Conservation (phyloP, 2,888 invertebrate species). For the Oligia fasciuncula region DNA sequence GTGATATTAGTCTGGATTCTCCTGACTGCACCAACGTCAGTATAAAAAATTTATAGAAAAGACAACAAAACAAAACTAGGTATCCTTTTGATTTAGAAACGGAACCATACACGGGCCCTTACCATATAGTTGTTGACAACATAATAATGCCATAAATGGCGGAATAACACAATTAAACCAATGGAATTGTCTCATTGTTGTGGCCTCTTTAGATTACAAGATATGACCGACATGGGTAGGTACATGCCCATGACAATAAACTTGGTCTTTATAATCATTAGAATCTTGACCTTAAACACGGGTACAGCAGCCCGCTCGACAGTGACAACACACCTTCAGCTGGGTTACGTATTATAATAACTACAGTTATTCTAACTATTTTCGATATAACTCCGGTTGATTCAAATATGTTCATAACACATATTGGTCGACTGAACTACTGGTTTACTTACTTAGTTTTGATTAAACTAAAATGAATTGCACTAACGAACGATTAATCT, state of each 20-base stretch:
- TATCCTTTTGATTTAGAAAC: background rate
- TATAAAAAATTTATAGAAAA: background rate
- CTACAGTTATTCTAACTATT: too few relatives aligned
- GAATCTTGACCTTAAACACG: constrained; percentile 20
- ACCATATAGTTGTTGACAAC: background rate
- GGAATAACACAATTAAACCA: constrained; percentile 24
- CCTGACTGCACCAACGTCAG: too few relatives aligned
- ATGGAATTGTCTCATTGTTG: constrained; percentile 26
- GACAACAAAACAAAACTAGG: background rate
- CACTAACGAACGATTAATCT: too few relatives aligned
- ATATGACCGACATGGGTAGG: constrained; percentile 12
- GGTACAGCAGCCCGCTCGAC: background rate
- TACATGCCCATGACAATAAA: constrained; percentile 28
- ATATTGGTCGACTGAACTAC: too few relatives aligned
- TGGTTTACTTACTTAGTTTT: too few relatives aligned
- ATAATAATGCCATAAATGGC: background rate
- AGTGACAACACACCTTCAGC: background rate
- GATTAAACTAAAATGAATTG: too few relatives aligned
- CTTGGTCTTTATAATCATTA: constrained; percentile 5
- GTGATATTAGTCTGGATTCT: too few relatives aligned
- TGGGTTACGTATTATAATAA: background rate
- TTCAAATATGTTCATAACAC: too few relatives aligned
- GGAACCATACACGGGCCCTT: background rate
- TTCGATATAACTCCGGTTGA: too few relatives aligned
- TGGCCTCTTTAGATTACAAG: constrained; percentile 11